phyloP scores from a whole-genome alignment of 2,113 vertebrate species.

The Cyanocitta stelleri region DNA sequence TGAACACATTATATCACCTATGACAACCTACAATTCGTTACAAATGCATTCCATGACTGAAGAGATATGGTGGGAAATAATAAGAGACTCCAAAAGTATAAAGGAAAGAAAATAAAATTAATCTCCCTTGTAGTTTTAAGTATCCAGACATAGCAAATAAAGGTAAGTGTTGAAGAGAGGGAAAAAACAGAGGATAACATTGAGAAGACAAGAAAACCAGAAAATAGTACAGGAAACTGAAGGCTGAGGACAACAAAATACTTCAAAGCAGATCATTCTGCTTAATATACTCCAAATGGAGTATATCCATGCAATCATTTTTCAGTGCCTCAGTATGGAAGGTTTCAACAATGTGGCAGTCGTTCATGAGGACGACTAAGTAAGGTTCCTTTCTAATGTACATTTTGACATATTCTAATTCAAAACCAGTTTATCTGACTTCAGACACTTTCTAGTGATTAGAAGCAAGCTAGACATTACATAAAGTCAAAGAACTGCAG shows the following conservation, averaged over 20 bases:
- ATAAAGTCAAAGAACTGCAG: background rate
- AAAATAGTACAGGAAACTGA: background rate
- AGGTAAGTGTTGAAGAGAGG: background rate
- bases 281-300: background rate
- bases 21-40: fast-evolving
- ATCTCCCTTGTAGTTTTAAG: background rate
- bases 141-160: background rate
- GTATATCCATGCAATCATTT: background rate
- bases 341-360: background rate
- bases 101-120: background rate
- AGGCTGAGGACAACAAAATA: background rate
- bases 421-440: background rate
- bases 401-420: background rate
- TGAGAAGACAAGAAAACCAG: background rate
- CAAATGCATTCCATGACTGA: background rate
- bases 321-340: background rate
- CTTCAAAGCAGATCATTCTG: background rate
- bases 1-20: background rate
- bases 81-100: background rate
- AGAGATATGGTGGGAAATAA: background rate
- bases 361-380: background rate
- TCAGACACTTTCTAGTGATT: background rate
- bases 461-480: background rate
- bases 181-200: background rate
- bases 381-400: background rate